Evolutionary conservation across 2,797 vertebrate genomes (phyloP).

Genomic region (Halcyon chelicuti): DNA sequence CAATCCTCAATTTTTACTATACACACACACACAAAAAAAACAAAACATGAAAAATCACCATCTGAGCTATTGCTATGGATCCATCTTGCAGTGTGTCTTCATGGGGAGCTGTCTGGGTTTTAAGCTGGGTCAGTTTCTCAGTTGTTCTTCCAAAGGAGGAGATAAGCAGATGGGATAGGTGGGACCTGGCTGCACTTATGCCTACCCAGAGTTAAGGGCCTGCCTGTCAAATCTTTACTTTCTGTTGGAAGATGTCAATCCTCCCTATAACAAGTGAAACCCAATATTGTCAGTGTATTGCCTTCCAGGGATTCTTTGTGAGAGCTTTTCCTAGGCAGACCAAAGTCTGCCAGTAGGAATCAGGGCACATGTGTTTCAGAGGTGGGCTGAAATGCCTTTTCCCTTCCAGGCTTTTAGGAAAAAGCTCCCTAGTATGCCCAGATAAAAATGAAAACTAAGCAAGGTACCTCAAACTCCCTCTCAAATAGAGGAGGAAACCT

Average conservation of each 20-base stretch:
- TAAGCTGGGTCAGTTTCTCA: background rate
- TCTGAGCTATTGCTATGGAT: background rate
- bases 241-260: background rate
- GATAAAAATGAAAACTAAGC: background rate
- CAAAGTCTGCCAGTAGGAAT: background rate
- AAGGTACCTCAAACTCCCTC: background rate
- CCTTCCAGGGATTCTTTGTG: background rate
- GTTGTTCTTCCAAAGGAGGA: background rate
- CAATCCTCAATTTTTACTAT: background rate
- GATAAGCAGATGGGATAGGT: background rate
- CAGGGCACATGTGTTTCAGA: background rate
- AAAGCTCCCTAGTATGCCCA: background rate
- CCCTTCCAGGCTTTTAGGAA: background rate
- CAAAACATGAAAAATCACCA: background rate
- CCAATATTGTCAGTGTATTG: background rate
- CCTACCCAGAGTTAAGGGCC: background rate
- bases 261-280: background rate
- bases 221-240: background rate
- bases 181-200: background rate
- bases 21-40: background rate
- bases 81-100: background rate
- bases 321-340: background rate
- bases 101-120: background rate
- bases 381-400: background rate
- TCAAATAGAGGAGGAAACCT: background rate